phyloP scores from a whole-genome alignment of 2,797 vertebrate genomes.

The Benthosema pterotum region DNA sequence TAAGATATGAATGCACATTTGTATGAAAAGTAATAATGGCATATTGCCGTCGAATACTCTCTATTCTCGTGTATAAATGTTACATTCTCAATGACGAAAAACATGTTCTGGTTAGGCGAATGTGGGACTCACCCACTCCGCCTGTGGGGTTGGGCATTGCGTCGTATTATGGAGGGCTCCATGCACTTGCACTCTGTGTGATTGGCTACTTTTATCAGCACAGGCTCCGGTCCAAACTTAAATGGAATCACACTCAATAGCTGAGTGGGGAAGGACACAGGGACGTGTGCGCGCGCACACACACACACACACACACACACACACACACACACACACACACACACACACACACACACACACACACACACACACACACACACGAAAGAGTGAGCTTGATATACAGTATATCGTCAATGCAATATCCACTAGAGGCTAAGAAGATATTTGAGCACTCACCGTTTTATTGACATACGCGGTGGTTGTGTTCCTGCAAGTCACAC shows the following conservation, averaged over 20 bases:
- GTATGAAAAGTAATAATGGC: too few relatives aligned
- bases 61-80: too few relatives aligned
- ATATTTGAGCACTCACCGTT: slow-evolving; percentile 82
- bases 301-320: neutral
- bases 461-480: slow-evolving; percentile 90
- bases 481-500: slow-evolving; percentile 89
- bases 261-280: slow-evolving; percentile 60
- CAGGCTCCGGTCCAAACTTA: slow-evolving; percentile 90
- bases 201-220: slow-evolving; percentile 92
- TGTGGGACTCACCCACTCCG: slow-evolving; percentile 70
- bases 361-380: slow-evolving; percentile 1
- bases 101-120: too few relatives aligned
- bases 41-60: too few relatives aligned
- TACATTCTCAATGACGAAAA: too few relatives aligned
- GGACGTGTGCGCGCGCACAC: neutral
- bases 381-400: neutral
- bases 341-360: neutral
- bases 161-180: slow-evolving; percentile 84
- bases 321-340: neutral
- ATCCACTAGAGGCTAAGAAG: neutral
- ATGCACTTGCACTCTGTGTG: slow-evolving; percentile 92
- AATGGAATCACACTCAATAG: slow-evolving; percentile 91
- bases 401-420: neutral
- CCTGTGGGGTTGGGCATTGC: slow-evolving; percentile 70
- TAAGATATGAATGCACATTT: too few relatives aligned